Evolutionary conservation across 2,797 vertebrate species (phyloP).

Genomic region (Adelosebastes latens): DNA sequence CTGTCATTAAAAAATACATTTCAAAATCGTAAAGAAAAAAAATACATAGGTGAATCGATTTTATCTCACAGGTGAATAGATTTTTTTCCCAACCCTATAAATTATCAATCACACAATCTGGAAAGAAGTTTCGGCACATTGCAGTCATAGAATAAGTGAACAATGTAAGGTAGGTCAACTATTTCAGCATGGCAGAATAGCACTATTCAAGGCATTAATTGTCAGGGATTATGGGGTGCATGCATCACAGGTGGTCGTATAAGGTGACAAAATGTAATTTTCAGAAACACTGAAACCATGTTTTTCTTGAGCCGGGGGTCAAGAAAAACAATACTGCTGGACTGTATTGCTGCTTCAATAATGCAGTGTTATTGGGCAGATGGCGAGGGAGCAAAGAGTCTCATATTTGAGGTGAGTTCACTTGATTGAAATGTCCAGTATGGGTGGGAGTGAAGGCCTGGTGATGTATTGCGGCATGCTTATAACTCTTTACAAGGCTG

Average conservation of each 20-base stretch:
- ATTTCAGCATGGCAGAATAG: not conserved
- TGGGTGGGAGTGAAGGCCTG: not conserved
- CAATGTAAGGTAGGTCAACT: not conserved
- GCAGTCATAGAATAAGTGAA: not conserved
- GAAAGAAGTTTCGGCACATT: not conserved
- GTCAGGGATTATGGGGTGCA: not conserved
- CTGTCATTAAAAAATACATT: too few species aligned
- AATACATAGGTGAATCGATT: too few species aligned
- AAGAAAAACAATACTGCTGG: not conserved
- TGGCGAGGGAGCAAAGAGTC: not conserved
- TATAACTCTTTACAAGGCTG: not conserved
- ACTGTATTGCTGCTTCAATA: not conserved
- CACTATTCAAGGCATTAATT: not conserved
- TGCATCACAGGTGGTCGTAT: not conserved
- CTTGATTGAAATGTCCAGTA: not conserved
- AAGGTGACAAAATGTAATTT: not conserved
- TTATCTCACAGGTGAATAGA: too few species aligned
- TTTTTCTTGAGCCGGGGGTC: not conserved
- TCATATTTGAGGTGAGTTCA: not conserved
- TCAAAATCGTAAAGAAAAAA: accelerated
- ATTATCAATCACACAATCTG: not conserved
- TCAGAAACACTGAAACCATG: not conserved
- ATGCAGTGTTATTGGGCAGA: not conserved
- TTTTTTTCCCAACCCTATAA: not conserved
- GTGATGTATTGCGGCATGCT: not conserved